Evolutionary conservation across 2,113 vertebrate genomes (phyloP), one percentile per base, ranked within the genome.

Genomic region (Osmerus eperlanus): DNA sequence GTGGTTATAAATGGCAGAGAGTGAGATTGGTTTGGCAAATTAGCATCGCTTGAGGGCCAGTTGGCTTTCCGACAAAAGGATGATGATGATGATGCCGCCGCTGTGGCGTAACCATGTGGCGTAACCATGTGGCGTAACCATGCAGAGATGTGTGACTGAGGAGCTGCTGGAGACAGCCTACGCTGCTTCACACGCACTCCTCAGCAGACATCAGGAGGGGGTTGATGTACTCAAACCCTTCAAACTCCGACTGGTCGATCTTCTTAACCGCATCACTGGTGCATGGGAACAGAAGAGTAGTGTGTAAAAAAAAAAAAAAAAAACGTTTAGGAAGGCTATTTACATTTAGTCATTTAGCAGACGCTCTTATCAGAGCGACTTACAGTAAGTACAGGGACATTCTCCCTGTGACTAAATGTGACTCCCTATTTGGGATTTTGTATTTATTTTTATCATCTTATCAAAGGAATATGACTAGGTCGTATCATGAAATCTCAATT

Each of bases 221-320:
- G 88, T 99, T 99, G 90, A 99, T 99, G 85, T 99, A 99, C 90
- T 99, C 97, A 64, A 99, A 99, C 19, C 97, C 97, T 92, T 99
- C 97, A 80, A 99, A 99, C 88, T 99, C 97, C 56, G 97, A 98
- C 87, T 99, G 97, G 87, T 99, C 97, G 69, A 99, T 99, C 93
- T 99, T 99, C 92, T 94, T 96, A 72, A 99, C 96, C 78, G 94
- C 92, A 70, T 99, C 97, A 52, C 97, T 99, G 79, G 56, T 78
- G 85, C 66, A 74, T 78, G 69, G 68, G 29, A 60, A 77, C 32
- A 60, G n/a, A 53, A 62, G 65, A 53, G 21, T 36, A 7, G 32
- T 18, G 32, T 18, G n/a, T n/a, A 32, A 58, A 29, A 32, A 61
- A 12, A 0, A n/a, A 1, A 56, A 29, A 2, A 3, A 56, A 61